phyloP scores from a whole-genome alignment of 1,140 invertebrate genomes.

The Megathymus violae region DNA sequence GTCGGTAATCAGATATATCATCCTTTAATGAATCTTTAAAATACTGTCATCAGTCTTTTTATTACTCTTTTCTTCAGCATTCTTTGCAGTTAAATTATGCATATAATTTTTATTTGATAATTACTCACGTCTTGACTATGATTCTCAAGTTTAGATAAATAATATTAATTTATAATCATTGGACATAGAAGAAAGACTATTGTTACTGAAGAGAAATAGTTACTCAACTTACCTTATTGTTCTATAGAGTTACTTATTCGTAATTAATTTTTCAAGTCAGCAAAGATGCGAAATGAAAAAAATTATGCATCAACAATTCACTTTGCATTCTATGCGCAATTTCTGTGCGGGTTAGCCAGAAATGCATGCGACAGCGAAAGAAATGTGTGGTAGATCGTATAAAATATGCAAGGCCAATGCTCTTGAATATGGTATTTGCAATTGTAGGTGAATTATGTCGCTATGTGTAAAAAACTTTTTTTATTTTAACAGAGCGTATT shows the following conservation, averaged over 20 bases:
- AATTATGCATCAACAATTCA: conserved; percentile 22
- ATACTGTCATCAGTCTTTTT: no score
- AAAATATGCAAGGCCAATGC: conserved; percentile 31
- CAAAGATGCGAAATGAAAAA: conserved; percentile 16
- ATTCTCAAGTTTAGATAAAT: no score
- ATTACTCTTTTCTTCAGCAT: no score
- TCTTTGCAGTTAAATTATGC: no score
- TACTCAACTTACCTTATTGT: background rate
- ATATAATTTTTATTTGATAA: no score
- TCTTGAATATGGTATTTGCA: conserved; percentile 21
- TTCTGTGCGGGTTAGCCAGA: conserved; percentile 28
- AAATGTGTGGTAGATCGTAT: conserved; percentile 22
- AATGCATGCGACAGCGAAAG: conserved; percentile 28
- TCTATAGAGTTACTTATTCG: background rate
- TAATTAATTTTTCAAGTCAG: conserved; percentile 1
- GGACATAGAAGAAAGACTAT: no score
- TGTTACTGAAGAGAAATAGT: background rate
- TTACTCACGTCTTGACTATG: no score
- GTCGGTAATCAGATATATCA: no score
- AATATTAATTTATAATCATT: no score
- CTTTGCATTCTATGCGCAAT: conserved; percentile 27
- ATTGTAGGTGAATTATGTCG: conserved; percentile 9
- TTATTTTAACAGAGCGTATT: no score
- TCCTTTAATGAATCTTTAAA: no score
- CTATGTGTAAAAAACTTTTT: conserved; percentile 14